These are phyloP conservation scores for Diprion similis DNA, from an alignment of 1,140 invertebrate genomes.

Conservation along the genomic window DNA sequence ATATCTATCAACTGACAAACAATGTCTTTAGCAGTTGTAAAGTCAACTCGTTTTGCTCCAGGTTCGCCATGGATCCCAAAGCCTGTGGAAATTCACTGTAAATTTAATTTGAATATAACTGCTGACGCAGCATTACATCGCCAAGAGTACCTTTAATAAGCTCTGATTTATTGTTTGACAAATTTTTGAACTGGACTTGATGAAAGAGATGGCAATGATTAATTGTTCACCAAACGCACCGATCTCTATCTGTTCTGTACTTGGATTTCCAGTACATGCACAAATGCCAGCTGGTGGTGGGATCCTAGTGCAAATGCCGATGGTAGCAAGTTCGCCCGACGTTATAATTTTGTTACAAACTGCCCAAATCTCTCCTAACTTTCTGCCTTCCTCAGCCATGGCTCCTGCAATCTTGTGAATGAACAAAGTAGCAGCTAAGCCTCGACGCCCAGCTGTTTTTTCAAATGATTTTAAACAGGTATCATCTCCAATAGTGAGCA, in stretches of 20 bases:
- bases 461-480: conserved; percentile 53
- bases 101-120: conserved; percentile 5
- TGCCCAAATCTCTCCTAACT: conserved; percentile 58
- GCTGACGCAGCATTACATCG: neutral
- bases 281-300: conserved; percentile 13
- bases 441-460: conserved; percentile 60
- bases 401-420: conserved; percentile 74
- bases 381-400: conserved; percentile 66
- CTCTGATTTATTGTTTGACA: too few species aligned
- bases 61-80: conserved; percentile 72
- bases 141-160: too few species aligned
- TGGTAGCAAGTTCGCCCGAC: conserved; percentile 33
- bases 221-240: conserved; percentile 56
- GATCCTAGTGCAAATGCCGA: conserved; percentile 35
- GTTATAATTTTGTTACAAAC: conserved; percentile 44
- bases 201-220: neutral
- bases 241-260: conserved; percentile 66
- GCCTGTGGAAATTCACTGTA: conserved; percentile 52
- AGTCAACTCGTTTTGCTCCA: conserved; percentile 58
- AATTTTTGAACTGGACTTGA: too few species aligned
- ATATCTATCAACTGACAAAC: conserved; percentile 25
- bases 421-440: conserved; percentile 68
- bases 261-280: conserved; percentile 32
- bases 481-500: conserved; percentile 55
- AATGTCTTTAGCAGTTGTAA: conserved; percentile 26